Conservation (phyloP, 2,113 vertebrate species). For the Myotis yumanensis region DNA sequence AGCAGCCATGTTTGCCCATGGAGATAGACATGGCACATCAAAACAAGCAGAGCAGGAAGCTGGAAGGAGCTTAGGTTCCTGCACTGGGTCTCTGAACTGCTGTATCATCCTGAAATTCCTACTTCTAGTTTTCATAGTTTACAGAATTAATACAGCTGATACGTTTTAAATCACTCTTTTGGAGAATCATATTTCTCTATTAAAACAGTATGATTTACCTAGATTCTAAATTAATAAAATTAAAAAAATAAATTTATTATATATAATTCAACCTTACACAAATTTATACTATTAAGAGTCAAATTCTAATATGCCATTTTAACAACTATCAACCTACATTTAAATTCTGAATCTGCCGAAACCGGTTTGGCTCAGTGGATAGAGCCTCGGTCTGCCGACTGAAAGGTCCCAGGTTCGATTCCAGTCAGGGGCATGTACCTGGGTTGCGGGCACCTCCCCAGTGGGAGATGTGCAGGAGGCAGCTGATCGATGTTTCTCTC, state of each 20-base stretch:
- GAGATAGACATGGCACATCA: background rate
- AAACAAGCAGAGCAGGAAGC: background rate
- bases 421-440: too few species aligned
- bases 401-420: too few species aligned
- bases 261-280: background rate
- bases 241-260: background rate
- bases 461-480: too few species aligned
- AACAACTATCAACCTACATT: background rate
- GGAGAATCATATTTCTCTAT: background rate
- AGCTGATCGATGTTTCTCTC: too few species aligned
- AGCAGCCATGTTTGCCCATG: background rate
- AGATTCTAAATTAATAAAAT: background rate
- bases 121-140: background rate
- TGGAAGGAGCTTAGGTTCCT: background rate
- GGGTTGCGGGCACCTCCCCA: too few species aligned
- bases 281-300: background rate
- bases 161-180: background rate
- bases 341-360: background rate
- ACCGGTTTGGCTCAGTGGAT: too few species aligned
- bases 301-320: background rate
- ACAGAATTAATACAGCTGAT: background rate
- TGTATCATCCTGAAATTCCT: background rate
- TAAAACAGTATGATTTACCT: background rate
- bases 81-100: background rate
- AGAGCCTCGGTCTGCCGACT: too few species aligned